phyloP scores from a whole-genome alignment of 2,113 vertebrate genomes.

The Pandion haliaetus region DNA sequence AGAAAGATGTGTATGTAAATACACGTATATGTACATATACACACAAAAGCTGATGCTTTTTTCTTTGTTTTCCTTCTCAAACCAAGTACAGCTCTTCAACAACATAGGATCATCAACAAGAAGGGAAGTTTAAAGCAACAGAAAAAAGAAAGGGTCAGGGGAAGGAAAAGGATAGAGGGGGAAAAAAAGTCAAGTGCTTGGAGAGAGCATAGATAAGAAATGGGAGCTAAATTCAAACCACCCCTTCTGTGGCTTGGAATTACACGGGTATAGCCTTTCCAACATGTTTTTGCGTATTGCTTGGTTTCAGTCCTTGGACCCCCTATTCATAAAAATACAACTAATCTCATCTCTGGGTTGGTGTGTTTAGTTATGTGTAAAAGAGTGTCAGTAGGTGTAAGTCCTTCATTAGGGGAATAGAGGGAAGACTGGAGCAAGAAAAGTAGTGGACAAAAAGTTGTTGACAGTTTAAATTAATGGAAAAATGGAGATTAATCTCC shows the following conservation, averaged over 20 bases:
- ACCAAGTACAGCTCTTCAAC: not conserved
- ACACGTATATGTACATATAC: accelerated
- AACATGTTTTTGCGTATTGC: not conserved
- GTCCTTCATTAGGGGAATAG: not conserved
- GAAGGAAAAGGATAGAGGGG: not conserved
- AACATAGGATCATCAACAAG: not conserved
- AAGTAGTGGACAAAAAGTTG: not conserved
- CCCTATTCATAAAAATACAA: not conserved
- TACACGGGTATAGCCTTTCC: not conserved
- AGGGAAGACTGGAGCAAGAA: not conserved
- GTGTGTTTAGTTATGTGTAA: not conserved
- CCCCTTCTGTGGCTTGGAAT: not conserved
- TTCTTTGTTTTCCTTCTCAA: not conserved
- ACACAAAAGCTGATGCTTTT: not conserved
- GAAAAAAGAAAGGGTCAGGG: not conserved
- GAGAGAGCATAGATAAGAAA: not conserved
- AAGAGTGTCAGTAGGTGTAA: not conserved
- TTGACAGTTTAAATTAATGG: not conserved
- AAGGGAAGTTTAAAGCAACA: not conserved
- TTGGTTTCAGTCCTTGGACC: not conserved
- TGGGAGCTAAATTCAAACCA: not conserved
- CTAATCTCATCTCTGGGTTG: not conserved
- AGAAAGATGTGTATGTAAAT: not conserved
- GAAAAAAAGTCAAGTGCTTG: not conserved
- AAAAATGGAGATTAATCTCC: not conserved